Percentiles rank a stretch among this genome's conserved stretches.
Conservation (phyloP, 2,797 vertebrate genomes). For the Sparus aurata region DNA sequence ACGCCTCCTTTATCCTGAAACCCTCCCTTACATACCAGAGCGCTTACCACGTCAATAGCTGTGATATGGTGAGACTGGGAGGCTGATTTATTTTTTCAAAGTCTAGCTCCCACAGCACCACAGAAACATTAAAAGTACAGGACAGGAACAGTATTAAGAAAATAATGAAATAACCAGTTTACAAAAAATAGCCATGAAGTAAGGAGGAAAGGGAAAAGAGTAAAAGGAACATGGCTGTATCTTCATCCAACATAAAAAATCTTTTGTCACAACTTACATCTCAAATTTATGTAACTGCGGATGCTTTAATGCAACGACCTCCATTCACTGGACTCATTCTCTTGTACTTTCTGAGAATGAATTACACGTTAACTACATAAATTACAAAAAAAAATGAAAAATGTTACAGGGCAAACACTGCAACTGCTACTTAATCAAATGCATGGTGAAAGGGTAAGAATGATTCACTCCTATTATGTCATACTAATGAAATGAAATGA, state of each 20-base stretch:
- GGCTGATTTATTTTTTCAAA: constrained; percentile 67
- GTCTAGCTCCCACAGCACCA: constrained; percentile 44
- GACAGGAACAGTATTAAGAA: constrained; percentile 27
- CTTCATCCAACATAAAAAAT: constrained; percentile 12
- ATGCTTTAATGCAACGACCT: neutral
- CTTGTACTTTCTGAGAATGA: neutral
- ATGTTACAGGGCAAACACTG: neutral
- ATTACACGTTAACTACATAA: constrained; percentile 10
- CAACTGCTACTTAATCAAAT: constrained; percentile 7
- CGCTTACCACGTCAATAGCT: constrained; percentile 64
- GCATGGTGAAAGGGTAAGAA: neutral
- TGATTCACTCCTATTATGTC: constrained; percentile 3
- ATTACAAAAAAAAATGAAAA: neutral
- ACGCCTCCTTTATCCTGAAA: constrained; percentile 62
- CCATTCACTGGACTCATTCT: neutral
- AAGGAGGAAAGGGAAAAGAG: constrained; percentile 16
- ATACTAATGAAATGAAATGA: constrained; percentile 2
- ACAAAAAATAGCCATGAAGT: constrained; percentile 13
- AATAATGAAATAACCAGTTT: constrained; percentile 40
- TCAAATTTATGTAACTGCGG: constrained; percentile 13
- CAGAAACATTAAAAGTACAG: constrained; percentile 38
- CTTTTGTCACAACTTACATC: neutral
- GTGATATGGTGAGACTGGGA: constrained; percentile 60
- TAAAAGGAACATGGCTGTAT: constrained; percentile 27
- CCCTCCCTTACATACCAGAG: constrained; percentile 76